Evolutionary conservation across 1,140 invertebrate species (phyloP).

Genomic region (Leptonema lineaticorne): DNA sequence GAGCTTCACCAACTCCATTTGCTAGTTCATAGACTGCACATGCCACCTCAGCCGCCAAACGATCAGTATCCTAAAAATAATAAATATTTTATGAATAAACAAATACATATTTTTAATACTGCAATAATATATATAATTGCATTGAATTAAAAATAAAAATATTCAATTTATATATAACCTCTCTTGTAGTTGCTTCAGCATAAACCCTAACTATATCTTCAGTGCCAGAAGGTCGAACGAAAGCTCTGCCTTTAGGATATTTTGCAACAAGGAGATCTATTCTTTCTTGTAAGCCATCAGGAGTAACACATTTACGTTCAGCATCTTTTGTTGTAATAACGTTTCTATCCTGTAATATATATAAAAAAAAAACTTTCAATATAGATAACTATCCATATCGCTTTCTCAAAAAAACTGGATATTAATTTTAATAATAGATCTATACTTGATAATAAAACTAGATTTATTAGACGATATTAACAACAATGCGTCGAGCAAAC

Average conservation of each 20-base stretch:
- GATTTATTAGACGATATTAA: too few species aligned
- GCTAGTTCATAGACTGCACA: conserved; percentile 73
- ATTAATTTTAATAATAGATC: too few species aligned
- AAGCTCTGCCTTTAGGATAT: conserved; percentile 76
- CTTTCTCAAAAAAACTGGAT: too few species aligned
- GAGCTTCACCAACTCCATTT: conserved; percentile 66
- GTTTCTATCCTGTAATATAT: conserved; percentile 71
- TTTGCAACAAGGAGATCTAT: conserved; percentile 74
- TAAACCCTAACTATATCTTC: conserved; percentile 96
- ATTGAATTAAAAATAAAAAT: neutral
- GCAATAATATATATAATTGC: neutral
- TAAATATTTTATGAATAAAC: too few species aligned
- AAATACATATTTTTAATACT: too few species aligned
- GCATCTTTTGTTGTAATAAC: conserved; percentile 84
- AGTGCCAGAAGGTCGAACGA: conserved; percentile 95
- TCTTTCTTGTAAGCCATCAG: conserved; percentile 77
- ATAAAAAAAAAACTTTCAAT: too few species aligned
- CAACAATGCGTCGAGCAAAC: too few species aligned
- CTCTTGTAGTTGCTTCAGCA: conserved; percentile 84
- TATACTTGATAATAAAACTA: too few species aligned
- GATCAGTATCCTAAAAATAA: conserved; percentile 62
- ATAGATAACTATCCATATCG: too few species aligned
- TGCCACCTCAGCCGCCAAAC: conserved; percentile 75
- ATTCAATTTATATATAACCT: conserved; percentile 46
- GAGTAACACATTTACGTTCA: conserved; percentile 75